Percentiles rank a stretch among this genome's conserved stretches.
phyloP scores from a whole-genome alignment of 2,113 vertebrate genomes.

The Mastomys coucha region DNA sequence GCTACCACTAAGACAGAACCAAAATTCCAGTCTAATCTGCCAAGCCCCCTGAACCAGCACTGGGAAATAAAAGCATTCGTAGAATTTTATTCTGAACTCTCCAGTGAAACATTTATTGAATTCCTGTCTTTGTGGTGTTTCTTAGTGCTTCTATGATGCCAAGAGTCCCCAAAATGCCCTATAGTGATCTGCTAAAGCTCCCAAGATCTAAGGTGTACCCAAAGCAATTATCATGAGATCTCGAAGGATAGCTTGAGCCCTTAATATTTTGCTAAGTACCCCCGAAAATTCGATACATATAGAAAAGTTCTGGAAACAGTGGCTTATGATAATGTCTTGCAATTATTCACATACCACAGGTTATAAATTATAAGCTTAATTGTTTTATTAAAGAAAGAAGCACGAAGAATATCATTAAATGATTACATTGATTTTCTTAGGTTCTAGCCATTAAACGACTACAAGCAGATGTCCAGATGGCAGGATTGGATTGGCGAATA shows the following conservation, averaged over 20 bases:
- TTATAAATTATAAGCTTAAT: neutral
- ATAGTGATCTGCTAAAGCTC: neutral
- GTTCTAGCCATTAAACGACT: constrained; percentile 28
- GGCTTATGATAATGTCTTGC: neutral
- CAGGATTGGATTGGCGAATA: neutral
- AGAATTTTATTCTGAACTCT: neutral
- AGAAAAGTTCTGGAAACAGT: neutral
- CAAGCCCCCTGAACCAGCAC: neutral
- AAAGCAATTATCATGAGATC: neutral
- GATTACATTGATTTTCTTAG: neutral
- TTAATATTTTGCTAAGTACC: neutral
- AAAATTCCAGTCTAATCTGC: neutral
- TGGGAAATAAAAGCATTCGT: neutral
- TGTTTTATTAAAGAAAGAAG: constrained; percentile 40
- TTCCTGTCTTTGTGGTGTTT: neutral
- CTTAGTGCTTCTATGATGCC: neutral
- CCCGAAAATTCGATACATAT: neutral
- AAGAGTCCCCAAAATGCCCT: neutral
- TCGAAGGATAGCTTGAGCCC: neutral
- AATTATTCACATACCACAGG: constrained; percentile 10
- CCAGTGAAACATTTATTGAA: neutral
- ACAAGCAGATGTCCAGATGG: neutral
- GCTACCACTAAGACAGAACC: neutral
- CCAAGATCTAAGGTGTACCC: neutral
- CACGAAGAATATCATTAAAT: neutral